A percentile compares a stretch with the other conserved stretches of the same genome.
Conservation (phyloP, 2,797 vertebrate species). For the Mormyrops boulengeri region DNA sequence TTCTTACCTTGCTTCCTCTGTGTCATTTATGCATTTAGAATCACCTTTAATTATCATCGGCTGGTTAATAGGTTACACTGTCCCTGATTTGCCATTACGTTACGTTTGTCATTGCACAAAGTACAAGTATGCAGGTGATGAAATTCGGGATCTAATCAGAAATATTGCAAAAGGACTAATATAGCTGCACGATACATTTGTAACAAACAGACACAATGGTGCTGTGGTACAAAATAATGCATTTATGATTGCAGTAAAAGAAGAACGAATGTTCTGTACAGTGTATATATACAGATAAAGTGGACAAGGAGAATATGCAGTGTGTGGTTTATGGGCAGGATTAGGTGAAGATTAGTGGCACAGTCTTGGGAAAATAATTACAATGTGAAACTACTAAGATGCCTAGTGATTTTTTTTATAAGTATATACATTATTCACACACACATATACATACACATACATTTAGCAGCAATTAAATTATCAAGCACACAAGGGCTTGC, state of each 20-base stretch:
- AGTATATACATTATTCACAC: neutral
- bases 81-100: neutral
- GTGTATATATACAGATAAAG: neutral
- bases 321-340: neutral
- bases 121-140: neutral
- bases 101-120: neutral
- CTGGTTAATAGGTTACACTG: neutral
- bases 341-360: neutral
- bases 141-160: neutral
- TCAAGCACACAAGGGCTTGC: neutral
- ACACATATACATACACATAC: neutral
- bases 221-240: neutral
- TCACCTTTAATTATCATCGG: neutral
- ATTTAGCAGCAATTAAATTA: neutral
- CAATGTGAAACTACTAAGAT: neutral
- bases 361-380: neutral
- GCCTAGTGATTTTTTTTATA: neutral
- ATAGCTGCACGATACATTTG: neutral
- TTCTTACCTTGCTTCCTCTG: neutral
- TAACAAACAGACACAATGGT: neutral
- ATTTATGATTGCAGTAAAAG: neutral
- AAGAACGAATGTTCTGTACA: neutral
- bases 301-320: neutral
- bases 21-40: neutral
- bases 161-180: neutral